Conservation (phyloP, 2,888 invertebrate genomes). For the Cheilosia soror region DNA sequence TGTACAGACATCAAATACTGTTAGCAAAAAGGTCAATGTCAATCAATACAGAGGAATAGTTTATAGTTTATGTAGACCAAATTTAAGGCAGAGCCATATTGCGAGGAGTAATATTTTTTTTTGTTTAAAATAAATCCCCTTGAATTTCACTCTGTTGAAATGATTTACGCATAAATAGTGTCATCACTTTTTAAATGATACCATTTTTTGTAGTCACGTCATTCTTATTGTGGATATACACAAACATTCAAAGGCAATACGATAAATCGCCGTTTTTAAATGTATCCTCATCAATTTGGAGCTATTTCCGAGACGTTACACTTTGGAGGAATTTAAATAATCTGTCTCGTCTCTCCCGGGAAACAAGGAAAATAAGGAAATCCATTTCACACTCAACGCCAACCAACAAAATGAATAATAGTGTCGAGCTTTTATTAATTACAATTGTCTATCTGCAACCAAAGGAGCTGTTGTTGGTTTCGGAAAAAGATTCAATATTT, state of each 20-base stretch:
- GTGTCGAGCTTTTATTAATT: slow-evolving; percentile 18
- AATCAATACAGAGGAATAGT: too few species aligned
- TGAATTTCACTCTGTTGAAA: not conserved
- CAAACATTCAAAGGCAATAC: not conserved
- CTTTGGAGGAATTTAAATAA: slow-evolving; percentile 29
- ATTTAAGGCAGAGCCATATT: too few species aligned
- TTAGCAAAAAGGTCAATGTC: too few species aligned
- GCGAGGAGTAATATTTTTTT: too few species aligned
- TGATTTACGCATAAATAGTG: not conserved
- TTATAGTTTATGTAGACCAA: too few species aligned
- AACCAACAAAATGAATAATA: slow-evolving; percentile 21
- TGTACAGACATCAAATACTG: too few species aligned
- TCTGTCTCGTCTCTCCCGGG: not conserved
- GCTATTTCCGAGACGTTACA: slow-evolving; percentile 7
- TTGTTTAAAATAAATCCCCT: too few species aligned
- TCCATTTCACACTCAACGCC: slow-evolving; percentile 8
- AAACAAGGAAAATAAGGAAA: slow-evolving; percentile 28
- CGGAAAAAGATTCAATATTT: slow-evolving; percentile 13
- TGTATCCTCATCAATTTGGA: slow-evolving; percentile 1
- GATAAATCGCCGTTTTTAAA: not conserved
- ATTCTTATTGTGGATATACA: not conserved
- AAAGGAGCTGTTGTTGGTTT: slow-evolving; percentile 5
- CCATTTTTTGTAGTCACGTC: slow-evolving; percentile 1
- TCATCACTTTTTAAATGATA: slow-evolving; percentile 7
- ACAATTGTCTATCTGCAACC: not conserved